Conservation (phyloP, 1,140 invertebrate genomes). For the Calycopis cecrops region DNA sequence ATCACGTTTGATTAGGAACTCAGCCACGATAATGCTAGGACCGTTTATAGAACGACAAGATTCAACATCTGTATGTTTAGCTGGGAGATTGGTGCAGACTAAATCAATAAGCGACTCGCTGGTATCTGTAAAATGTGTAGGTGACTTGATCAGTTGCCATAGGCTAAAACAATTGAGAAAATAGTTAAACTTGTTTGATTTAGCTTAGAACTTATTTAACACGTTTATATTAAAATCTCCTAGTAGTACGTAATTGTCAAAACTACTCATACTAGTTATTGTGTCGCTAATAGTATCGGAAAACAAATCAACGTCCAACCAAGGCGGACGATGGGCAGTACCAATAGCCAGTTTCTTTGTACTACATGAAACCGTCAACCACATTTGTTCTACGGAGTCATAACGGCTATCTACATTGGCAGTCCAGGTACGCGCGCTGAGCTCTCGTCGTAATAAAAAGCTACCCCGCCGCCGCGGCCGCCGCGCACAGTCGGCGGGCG, state of each 20-base stretch:
- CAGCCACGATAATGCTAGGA: not conserved
- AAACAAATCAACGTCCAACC: conserved; percentile 12
- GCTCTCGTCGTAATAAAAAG: no score
- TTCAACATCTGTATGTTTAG: not conserved
- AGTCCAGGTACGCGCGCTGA: no score
- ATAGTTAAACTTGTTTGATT: conserved; percentile 13
- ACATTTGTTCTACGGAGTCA: conserved; percentile 15
- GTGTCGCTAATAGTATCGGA: conserved; percentile 10
- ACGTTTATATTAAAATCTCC: conserved; percentile 24
- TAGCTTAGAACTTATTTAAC: not conserved
- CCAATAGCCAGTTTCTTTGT: conserved; percentile 11
- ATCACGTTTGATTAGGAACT: not conserved
- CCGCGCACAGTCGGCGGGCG: no score
- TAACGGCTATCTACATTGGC: no score
- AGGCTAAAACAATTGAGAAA: conserved; percentile 2
- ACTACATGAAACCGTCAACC: not conserved
- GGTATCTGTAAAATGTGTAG: conserved; percentile 18
- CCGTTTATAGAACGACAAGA: not conserved
- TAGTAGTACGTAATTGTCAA: conserved; percentile 5
- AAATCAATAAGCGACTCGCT: conserved; percentile 18
- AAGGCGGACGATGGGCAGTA: conserved; percentile 17
- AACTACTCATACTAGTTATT: not conserved
- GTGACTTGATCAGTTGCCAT: conserved; percentile 6
- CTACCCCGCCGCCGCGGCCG: no score
- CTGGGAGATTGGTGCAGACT: conserved; percentile 13